Percentiles rank a stretch among this genome's conserved stretches.
These are phyloP conservation scores for Sinohyriopsis cumingii DNA, from an alignment of 2,888 invertebrate genomes.

Conservation along the genomic window DNA sequence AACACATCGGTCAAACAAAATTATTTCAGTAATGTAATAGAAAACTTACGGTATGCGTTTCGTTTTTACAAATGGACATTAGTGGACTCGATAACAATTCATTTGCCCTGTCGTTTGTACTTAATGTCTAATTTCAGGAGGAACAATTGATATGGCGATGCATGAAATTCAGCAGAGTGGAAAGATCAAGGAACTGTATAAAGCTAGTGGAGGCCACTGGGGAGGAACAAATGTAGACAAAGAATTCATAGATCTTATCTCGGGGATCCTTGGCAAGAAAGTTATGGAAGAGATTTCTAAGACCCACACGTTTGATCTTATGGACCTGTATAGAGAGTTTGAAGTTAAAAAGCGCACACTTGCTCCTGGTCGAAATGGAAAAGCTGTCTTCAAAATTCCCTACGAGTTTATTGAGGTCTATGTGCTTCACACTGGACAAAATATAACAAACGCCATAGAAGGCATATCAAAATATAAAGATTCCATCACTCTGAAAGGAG, in stretches of 20 bases:
- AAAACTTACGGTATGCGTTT: too few species aligned
- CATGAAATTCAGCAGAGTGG: not conserved
- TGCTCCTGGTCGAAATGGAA: too few species aligned
- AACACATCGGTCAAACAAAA: too few species aligned
- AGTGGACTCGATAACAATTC: too few species aligned
- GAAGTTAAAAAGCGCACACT: constrained; percentile 1
- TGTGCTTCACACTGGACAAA: too few species aligned
- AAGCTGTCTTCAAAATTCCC: too few species aligned
- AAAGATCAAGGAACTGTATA: constrained; percentile 4
- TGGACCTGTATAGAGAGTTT: constrained; percentile 5
- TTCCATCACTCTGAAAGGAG: not conserved
- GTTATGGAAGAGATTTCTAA: not conserved
- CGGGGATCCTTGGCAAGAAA: not conserved
- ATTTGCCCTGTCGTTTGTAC: too few species aligned
- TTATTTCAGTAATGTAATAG: too few species aligned
- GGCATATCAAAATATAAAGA: not conserved
- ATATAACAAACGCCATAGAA: too few species aligned
- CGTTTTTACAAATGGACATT: too few species aligned
- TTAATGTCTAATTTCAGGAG: constrained; percentile 1
- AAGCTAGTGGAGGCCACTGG: constrained; percentile 8
- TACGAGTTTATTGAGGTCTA: too few species aligned
- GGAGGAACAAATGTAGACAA: constrained; percentile 8
- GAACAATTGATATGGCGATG: constrained; percentile 9
- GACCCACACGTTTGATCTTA: not conserved
- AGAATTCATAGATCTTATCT: constrained; percentile 5